These are phyloP conservation scores for Microctonus aethiopoides DNA, from an alignment of 2,888 invertebrate species.

Conservation along the genomic window DNA sequence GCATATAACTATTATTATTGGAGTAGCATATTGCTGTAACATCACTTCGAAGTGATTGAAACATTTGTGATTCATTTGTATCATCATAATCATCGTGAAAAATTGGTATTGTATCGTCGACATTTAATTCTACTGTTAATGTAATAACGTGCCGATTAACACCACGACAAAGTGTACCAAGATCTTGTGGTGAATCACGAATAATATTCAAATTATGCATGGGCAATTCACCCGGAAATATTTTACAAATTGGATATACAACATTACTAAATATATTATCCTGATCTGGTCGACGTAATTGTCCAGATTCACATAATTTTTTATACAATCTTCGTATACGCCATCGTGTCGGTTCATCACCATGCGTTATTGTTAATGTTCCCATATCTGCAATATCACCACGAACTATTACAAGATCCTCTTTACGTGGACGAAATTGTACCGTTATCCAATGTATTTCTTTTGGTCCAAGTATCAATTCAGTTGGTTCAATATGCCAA, in stretches of 20 bases:
- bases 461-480: conserved; percentile 66
- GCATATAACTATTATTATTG: conserved; percentile 51
- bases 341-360: conserved; percentile 69
- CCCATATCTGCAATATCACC: conserved; percentile 65
- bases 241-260: conserved; percentile 58
- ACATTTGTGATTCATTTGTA: conserved; percentile 61
- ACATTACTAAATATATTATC: conserved; percentile 55
- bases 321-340: conserved; percentile 62
- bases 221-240: conserved; percentile 57
- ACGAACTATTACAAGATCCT: conserved; percentile 65
- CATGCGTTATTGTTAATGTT: conserved; percentile 68
- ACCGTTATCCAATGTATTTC: conserved; percentile 63
- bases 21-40: conserved; percentile 53
- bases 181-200: conserved; percentile 60
- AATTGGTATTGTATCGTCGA: conserved; percentile 61
- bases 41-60: conserved; percentile 61
- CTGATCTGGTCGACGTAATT: conserved; percentile 52
- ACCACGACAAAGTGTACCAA: conserved; percentile 59
- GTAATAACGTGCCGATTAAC: conserved; percentile 60
- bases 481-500: conserved; percentile 66
- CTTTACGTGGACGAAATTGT: conserved; percentile 67
- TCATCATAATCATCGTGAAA: conserved; percentile 60
- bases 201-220: conserved; percentile 55
- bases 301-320: conserved; percentile 57
- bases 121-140: conserved; percentile 58